phyloP scores from a whole-genome alignment of 2,888 invertebrate genomes.

The Zootermopsis nevadensis region DNA sequence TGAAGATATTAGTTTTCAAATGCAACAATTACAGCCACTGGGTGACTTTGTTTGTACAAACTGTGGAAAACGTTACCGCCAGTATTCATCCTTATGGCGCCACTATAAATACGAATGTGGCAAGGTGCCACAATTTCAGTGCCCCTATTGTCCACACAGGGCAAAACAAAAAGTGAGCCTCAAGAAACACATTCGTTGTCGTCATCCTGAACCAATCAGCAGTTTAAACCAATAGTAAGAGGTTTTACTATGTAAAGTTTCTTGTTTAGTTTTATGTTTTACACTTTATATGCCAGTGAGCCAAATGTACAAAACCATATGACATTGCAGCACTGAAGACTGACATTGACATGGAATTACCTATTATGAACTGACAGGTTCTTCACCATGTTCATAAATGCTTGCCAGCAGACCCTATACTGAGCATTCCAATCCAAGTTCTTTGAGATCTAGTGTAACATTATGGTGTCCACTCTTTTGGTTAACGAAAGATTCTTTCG shows the following conservation, averaged over 20 bases:
- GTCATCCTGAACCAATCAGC: conserved; percentile 19
- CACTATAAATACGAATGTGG: conserved; percentile 56
- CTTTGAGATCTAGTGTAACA: too few relatives aligned
- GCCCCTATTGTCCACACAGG: conserved; percentile 57
- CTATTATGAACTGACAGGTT: too few relatives aligned
- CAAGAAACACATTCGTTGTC: conserved; percentile 52
- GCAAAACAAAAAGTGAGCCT: conserved; percentile 49
- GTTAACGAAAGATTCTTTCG: too few relatives aligned
- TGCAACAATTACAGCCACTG: background rate
- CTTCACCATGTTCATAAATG: too few relatives aligned
- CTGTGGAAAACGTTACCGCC: conserved; percentile 54
- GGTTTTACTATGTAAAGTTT: background rate
- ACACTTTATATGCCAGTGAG: too few relatives aligned
- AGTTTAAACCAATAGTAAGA: background rate
- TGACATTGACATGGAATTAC: too few relatives aligned
- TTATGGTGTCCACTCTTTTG: too few relatives aligned
- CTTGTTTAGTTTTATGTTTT: too few relatives aligned
- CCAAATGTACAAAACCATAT: too few relatives aligned
- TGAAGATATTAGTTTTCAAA: background rate
- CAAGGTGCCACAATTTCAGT: conserved; percentile 59
- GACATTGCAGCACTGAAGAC: too few relatives aligned
- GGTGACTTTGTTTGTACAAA: conserved; percentile 51
- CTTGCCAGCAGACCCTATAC: too few relatives aligned
- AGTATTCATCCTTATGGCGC: conserved; percentile 48
- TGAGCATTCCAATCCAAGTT: too few relatives aligned